Evolutionary conservation across 2,113 vertebrate species (phyloP).

Genomic region (Paralichthys olivaceus): DNA sequence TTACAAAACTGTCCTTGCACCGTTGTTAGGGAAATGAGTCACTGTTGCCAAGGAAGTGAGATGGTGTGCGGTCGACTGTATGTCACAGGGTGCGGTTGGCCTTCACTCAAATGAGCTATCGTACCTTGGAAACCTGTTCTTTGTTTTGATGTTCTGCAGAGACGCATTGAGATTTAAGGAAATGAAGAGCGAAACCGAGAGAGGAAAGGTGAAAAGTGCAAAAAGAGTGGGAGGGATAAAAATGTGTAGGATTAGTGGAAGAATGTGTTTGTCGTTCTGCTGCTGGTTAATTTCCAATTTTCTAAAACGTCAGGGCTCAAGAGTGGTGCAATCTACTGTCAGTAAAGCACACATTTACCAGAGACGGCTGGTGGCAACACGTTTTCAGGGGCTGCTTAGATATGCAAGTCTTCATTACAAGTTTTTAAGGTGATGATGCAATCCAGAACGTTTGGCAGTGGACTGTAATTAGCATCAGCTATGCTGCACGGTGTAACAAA

Average conservation of each 20-base stretch:
- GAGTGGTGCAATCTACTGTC: background rate
- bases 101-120: constrained; percentile 53
- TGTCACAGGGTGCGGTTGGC: constrained; percentile 60
- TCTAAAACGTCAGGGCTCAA: background rate
- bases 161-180: constrained; percentile 7
- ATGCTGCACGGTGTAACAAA: background rate
- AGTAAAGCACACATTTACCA: background rate
- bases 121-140: constrained; percentile 3
- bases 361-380: background rate
- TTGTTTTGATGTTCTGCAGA: constrained; percentile 19
- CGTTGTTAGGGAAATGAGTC: constrained; percentile 82
- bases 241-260: background rate
- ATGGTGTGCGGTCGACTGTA: constrained; percentile 72
- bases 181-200: constrained; percentile 11
- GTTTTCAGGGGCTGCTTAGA: background rate
- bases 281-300: background rate
- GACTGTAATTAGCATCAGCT: background rate
- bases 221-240: constrained; percentile 16
- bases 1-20: constrained; percentile 61
- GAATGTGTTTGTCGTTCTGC: constrained; percentile 1
- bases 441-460: background rate
- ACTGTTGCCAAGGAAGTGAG: constrained; percentile 83
- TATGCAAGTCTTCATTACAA: background rate
- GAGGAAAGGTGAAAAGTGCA: constrained; percentile 1
- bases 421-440: background rate